Base-by-base conservation (phyloP, 2,113 vertebrate species). In the Ammodytes marinus region DNA sequence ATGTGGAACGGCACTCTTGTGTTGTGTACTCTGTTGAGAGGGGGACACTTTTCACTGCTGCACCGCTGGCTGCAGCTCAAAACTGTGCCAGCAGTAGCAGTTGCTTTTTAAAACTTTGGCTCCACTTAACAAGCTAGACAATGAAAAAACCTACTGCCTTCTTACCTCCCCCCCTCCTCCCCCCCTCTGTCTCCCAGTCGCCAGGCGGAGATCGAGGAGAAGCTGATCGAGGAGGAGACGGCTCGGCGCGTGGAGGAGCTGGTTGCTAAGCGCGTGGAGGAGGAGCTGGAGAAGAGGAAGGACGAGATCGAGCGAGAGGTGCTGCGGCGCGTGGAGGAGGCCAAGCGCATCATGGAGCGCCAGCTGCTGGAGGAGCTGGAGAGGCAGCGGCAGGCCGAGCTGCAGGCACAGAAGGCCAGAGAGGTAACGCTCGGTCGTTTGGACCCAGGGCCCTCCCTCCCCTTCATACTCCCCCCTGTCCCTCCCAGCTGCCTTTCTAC, bases 341-440 rank as follows among this genome's bases (percentile, higher is more conserved):
- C 98, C 67, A 99, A 99, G 88, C 98, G 98, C 96, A 99, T 99
- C 96, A 99, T 99, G 98, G 98, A 99, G 96, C 97, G 97, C 81
- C 98, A 99, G 96, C 97, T 99, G 96, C 96, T 99, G 94, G 98
- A 99, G 96, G 98, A 99, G 95, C 96, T 99, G 95, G 98, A 99
- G 96, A 95, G 96, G 92, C 98, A 99, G 95, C 96, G 98, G 95
- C 98, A 99, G 94, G 97, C 98, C 61, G 98, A 99, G 95, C 95
- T 99, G 94, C 96, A 97, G 55, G 97, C 98, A 70, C 98, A 99
- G 94, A 99, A 98, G 95, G 97, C 97, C 92, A 97, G 98, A 97
- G 98, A 99, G 98, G 98, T 99, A 99, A 99, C 98, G 97, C 98
- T 99, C 96, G 96, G 97, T 99, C 97, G 98, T 99, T 99, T 96